Evolutionary conservation across 2,113 vertebrate species (phyloP), one percentile per base, ranked within the genome.

Genomic region (Paraplagusia blochii): DNA sequence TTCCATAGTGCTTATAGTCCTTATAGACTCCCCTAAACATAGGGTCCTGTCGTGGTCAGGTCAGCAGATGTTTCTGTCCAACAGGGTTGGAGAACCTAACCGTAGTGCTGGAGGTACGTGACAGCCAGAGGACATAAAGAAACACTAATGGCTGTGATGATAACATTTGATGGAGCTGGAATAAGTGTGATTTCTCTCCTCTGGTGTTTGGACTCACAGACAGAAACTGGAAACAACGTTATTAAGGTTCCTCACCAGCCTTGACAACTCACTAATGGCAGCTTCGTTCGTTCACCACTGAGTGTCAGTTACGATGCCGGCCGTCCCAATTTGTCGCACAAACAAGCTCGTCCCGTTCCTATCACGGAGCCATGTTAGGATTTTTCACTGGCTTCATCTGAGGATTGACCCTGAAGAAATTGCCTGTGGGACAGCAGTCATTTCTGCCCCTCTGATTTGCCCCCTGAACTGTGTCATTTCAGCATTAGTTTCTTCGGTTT

Each of bases 371-470:
- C 14, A 19, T 40, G 39, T 43, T n/a, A 34, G 68, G 64, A 22
- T 11, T 53, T 73, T 70, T 55, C 71, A 42, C 51, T 77, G 73
- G 76, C 68, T 76, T 72, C 69, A 66, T 54, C 61, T 33, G 66
- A 67, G 73, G 53, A 65, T 67, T 66, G 65, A 69, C 47, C 74
- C 67, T 8, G 55, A 68, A 49, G 55, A 82, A 69, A 76, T 81
- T 51, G 63, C 72, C 65, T 77, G 53, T 68, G 59, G 66, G 73
- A 66, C 70, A 7, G 39, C 44, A 16, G 59, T 51, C 66, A 63
- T 81, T 65, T 73, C 62, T 59, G 57, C 44, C 38, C 17, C 49
- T 63, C 69, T 77, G 6, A 53, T 44, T 55, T 36, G 39, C 65
- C 65, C 51, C 66, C 55, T 29, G 3, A 17, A 15, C 63, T 19